Evolutionary conservation across 2,797 vertebrate species (phyloP).

Genomic region (Myotis planiceps): DNA sequence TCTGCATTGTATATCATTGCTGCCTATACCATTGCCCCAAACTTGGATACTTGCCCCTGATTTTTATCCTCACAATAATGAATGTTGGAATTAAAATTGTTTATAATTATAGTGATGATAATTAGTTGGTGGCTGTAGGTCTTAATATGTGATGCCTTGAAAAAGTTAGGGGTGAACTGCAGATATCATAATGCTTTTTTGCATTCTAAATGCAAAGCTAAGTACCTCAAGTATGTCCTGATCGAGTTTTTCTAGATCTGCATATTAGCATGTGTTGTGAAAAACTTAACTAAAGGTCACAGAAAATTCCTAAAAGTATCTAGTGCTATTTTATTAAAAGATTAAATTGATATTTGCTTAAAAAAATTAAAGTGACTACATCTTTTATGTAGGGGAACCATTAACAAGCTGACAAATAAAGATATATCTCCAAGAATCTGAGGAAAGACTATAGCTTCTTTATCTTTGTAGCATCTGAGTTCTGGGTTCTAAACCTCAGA

Average conservation of each 20-base stretch:
- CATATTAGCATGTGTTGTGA: background rate
- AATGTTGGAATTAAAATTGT: background rate
- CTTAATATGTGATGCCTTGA: background rate
- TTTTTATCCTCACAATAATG: background rate
- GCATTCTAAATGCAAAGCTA: background rate
- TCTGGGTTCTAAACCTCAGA: background rate
- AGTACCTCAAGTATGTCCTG: background rate
- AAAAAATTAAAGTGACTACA: background rate
- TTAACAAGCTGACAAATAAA: background rate
- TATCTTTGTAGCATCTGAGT: background rate
- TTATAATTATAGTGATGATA: background rate
- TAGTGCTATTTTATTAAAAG: background rate
- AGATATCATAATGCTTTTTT: background rate
- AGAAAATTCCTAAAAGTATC: background rate
- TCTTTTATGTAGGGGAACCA: background rate
- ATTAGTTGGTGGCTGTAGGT: background rate
- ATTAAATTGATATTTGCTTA: slow-evolving; percentile 31
- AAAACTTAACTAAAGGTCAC: background rate
- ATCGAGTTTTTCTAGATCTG: background rate
- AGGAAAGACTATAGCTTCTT: background rate
- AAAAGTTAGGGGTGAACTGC: background rate
- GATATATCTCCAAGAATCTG: background rate
- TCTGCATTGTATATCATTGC: background rate
- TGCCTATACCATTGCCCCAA: background rate
- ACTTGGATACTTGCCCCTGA: background rate